phyloP scores from a whole-genome alignment of 2,888 invertebrate genomes.

The Chloroclystis v-ata region DNA sequence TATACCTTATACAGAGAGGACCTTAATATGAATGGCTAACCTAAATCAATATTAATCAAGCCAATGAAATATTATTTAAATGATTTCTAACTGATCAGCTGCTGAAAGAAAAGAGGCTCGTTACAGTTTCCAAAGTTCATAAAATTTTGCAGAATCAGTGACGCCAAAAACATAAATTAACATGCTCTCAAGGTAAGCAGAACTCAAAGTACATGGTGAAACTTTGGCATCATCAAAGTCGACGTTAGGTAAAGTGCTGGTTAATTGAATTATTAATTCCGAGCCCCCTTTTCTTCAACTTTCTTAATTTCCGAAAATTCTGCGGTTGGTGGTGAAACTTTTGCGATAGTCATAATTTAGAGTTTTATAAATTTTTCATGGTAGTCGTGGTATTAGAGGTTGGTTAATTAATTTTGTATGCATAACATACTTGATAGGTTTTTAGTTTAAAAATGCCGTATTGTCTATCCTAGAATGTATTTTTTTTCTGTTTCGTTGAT shows the following conservation, averaged over 20 bases:
- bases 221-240: slow-evolving; percentile 12
- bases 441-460: no score
- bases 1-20: no score
- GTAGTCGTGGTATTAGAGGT: slow-evolving; percentile 5
- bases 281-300: slow-evolving; percentile 33
- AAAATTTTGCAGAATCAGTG: background rate
- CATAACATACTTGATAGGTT: no score
- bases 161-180: background rate
- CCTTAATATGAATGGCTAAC: no score
- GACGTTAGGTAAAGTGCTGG: slow-evolving; percentile 24
- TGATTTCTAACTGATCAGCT: no score
- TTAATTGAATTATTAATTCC: slow-evolving; percentile 34
- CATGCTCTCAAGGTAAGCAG: slow-evolving; percentile 3
- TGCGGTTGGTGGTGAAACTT: slow-evolving; percentile 45
- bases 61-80: no score
- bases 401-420: background rate
- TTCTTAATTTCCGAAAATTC: slow-evolving; percentile 24
- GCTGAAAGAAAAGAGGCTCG: no score
- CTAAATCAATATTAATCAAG: no score
- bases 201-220: slow-evolving; percentile 11
- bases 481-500: no score
- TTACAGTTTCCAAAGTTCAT: no score
- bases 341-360: slow-evolving; percentile 36
- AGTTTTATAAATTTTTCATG: slow-evolving; percentile 12
- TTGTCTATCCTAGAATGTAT: no score